Evolutionary conservation across 2,888 invertebrate species (phyloP), one percentile per base, ranked within the genome.

Genomic region (Heliothis peltigera): DNA sequence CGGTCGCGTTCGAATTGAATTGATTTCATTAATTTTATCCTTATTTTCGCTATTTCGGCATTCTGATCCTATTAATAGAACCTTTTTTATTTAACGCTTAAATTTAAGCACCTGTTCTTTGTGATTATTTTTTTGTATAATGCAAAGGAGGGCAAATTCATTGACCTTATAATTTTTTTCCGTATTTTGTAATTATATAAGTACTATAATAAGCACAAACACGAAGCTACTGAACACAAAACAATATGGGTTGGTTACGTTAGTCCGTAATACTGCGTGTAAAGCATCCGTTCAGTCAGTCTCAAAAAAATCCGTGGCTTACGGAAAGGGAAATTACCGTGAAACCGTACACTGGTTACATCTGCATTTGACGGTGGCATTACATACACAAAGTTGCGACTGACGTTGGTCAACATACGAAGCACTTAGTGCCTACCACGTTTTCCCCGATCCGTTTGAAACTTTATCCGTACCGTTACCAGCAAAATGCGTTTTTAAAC

Each of bases 11-110:
- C 80, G 81, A 78, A 76, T 80, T 83, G 80, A 88, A 87, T 87
- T 89, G 87, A 89, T 90, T 89, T 87, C 84, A 85, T 87, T 88
- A 87, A 87, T 88, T 87, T 84, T 82, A 83, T 80, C 80, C 77
- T 70, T 81, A 70, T 83, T 80, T 78, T 76, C 66, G 64, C 66
- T 49, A 42, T 51, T 44, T 43, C 25, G 8, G 46, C 10, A 22
- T 43, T 25, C 10, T 35, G 44, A 52, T 25, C 18, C 47, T 52
- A 3, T 6, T 48, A 48, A 65, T n/a, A 39, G 28, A 25, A 39
- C 15, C 0, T n/a, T 21, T 19, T 21, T n/a, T 12, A 17, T 22
- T 25, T 39, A 4, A n/a, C 39, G 4, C 15, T 15, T 35, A 4
- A 4, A 15, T 10, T 7, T 10, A 35, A 8, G 35, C 15, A 35